Evolutionary conservation across 1,140 invertebrate genomes (phyloP).

Genomic region (Geopemphigus sp.): DNA sequence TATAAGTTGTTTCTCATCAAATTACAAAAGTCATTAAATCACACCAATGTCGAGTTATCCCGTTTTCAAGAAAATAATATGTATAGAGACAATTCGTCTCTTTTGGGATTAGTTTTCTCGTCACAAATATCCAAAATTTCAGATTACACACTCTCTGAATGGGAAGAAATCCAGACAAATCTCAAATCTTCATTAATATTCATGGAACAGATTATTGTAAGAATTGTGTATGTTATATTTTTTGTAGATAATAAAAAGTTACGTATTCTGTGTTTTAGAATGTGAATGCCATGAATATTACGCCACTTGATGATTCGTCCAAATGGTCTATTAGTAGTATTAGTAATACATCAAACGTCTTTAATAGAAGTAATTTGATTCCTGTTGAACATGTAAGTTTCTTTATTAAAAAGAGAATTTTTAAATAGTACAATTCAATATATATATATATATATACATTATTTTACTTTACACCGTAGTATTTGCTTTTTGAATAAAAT

Average conservation of each 20-base stretch:
- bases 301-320: not conserved
- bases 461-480: not conserved
- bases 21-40: slow-evolving; percentile 32
- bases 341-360: not conserved
- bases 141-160: slow-evolving; percentile 11
- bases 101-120: slow-evolving; percentile 2
- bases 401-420: too few species aligned
- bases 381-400: too few species aligned
- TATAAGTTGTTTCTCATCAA: slow-evolving; percentile 31
- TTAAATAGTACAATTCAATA: too few species aligned
- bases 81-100: not conserved
- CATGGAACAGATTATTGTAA: slow-evolving; percentile 37
- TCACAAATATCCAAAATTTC: not conserved
- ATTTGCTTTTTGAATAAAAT: not conserved
- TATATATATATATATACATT: too few species aligned
- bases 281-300: not conserved
- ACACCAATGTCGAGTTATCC: not conserved
- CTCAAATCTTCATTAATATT: slow-evolving; percentile 30
- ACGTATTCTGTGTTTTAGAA: slow-evolving; percentile 12
- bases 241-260: too few species aligned
- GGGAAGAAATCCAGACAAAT: slow-evolving; percentile 18
- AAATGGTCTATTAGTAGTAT: not conserved
- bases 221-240: not conserved
- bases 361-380: not conserved
- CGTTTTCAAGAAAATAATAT: slow-evolving; percentile 31